A percentile compares a stretch with the other conserved stretches of the same genome.
phyloP scores from a whole-genome alignment of 1,140 invertebrate genomes.

The Drosophila quadrilineata region DNA sequence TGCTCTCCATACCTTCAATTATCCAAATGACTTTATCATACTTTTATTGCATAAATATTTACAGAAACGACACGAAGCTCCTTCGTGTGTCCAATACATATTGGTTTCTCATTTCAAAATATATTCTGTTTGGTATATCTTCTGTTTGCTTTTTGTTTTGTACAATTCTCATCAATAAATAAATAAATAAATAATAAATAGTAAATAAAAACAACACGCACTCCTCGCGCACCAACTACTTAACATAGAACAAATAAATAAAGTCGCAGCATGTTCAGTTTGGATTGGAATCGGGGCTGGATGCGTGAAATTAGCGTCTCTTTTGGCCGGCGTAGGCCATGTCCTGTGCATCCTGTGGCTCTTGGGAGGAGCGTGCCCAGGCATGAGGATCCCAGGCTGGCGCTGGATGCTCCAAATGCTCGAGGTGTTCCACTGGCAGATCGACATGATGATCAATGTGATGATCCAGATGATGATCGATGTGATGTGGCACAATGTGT shows the following conservation, averaged over 20 bases:
- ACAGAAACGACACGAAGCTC: constrained; percentile 37
- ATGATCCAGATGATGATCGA: constrained; percentile 82
- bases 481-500: constrained; percentile 81
- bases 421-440: constrained; percentile 72
- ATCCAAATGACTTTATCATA: constrained; percentile 44
- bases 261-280: constrained; percentile 41
- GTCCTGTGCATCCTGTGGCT: constrained; percentile 83
- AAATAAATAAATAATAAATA: constrained; percentile 47
- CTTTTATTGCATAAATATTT: constrained; percentile 69
- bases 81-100: constrained; percentile 30
- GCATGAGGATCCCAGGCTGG: constrained; percentile 84
- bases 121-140: constrained; percentile 22
- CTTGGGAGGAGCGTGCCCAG: constrained; percentile 75
- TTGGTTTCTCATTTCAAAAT: constrained; percentile 8
- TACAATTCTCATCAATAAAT: constrained; percentile 65
- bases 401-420: constrained; percentile 81
- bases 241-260: constrained; percentile 68
- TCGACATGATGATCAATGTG: constrained; percentile 72
- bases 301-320: constrained; percentile 27
- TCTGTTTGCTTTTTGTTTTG: constrained; percentile 47
- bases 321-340: constrained; percentile 86
- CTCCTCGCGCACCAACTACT: constrained; percentile 45
- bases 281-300: background rate
- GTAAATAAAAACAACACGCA: constrained; percentile 63
- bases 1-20: constrained; percentile 44